Conservation (phyloP, 2,888 invertebrate genomes). For the Aleiodes leptofemur region DNA sequence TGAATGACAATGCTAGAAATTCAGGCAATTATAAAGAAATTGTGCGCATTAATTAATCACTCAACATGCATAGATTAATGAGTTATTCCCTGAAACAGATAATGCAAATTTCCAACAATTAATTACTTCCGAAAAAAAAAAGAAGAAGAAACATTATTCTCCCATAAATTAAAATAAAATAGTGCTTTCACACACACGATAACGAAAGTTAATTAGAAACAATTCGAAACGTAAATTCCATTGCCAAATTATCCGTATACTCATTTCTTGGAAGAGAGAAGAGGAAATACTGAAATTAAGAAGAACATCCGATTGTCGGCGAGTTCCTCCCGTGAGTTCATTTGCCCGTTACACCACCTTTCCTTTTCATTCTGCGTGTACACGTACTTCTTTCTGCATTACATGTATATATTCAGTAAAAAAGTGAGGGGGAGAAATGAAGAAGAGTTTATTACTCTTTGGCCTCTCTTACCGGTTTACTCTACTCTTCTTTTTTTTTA, state of each 20-base stretch:
- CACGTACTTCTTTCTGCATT: background rate
- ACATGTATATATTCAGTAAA: background rate
- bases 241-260: background rate
- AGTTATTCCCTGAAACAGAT: too few relatives aligned
- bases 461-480: conserved; percentile 26
- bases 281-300: too few relatives aligned
- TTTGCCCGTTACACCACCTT: conserved; percentile 35
- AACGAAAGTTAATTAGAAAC: background rate
- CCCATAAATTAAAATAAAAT: conserved; percentile 4
- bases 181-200: background rate
- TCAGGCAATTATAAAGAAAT: too few relatives aligned
- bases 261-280: background rate
- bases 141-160: background rate
- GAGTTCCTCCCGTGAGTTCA: background rate
- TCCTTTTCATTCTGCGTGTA: conserved; percentile 22
- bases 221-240: background rate
- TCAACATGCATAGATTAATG: too few relatives aligned
- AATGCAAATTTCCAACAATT: too few relatives aligned
- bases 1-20: too few relatives aligned
- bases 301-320: background rate
- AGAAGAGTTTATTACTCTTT: conserved; percentile 35
- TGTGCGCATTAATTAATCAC: too few relatives aligned
- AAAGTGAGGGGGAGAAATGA: background rate
- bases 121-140: background rate
- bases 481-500: background rate